A percentile compares a stretch with the other conserved stretches of the same genome.
Evolutionary conservation across 2,888 invertebrate species (phyloP).

Genomic region (Chromoteleia sp.): DNA sequence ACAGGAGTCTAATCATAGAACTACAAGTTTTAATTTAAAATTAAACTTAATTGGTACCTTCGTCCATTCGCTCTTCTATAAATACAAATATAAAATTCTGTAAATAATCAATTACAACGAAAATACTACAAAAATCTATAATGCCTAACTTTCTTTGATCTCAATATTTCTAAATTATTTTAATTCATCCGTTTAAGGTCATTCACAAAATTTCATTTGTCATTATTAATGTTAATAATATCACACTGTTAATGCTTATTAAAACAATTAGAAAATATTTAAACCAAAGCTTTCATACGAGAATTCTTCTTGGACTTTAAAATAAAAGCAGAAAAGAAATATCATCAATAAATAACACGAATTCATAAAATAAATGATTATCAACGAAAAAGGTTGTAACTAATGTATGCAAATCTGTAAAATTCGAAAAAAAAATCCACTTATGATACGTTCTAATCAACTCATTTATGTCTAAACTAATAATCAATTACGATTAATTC

Average conservation of each 20-base stretch:
- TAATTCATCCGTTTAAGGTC: no score
- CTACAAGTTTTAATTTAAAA: constrained; percentile 36
- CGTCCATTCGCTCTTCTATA: constrained; percentile 51
- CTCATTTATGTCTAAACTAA: no score
- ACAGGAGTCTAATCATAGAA: constrained; percentile 39
- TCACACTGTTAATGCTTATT: neutral
- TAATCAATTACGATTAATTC: no score
- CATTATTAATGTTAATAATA: neutral
- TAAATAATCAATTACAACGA: constrained; percentile 21
- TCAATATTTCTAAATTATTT: constrained; percentile 21
- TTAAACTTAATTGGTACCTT: constrained; percentile 40
- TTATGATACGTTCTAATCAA: no score
- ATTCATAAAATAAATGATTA: neutral
- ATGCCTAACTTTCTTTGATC: neutral
- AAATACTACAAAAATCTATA: neutral
- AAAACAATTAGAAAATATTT: constrained; percentile 33
- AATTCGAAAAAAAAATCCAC: constrained; percentile 26
- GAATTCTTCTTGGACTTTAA: constrained; percentile 23
- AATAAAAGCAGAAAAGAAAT: constrained; percentile 11
- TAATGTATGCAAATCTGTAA: no score
- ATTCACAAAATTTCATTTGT: constrained; percentile 1
- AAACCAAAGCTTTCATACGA: constrained; percentile 22
- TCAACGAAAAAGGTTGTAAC: no score
- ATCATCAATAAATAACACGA: neutral
- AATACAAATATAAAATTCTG: constrained; percentile 32